Evolutionary conservation across 1,140 invertebrate species (phyloP).

Genomic region (Penaeus chinensis): DNA sequence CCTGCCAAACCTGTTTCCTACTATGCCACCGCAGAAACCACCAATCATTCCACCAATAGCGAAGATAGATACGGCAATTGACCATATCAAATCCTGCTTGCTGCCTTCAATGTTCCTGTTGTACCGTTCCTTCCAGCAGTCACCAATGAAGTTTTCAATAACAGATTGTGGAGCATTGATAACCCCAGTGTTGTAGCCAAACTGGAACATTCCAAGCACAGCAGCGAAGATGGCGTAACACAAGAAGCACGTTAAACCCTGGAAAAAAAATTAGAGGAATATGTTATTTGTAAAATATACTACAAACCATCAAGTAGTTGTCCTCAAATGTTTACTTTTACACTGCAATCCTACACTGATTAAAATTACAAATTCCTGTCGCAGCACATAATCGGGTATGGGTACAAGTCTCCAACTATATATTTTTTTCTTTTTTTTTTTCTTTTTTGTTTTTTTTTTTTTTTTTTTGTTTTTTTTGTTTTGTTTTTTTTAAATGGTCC

Average conservation of each 20-base stretch:
- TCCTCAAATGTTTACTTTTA: slow-evolving; percentile 24
- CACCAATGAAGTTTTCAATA: slow-evolving; percentile 93
- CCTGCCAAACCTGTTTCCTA: slow-evolving; percentile 91
- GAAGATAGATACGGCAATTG: slow-evolving; percentile 92
- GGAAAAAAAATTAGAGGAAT: slow-evolving; percentile 67
- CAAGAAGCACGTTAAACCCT: slow-evolving; percentile 91
- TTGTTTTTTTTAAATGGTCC: too few relatives aligned
- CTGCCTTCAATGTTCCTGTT: slow-evolving; percentile 74
- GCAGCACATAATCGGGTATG: slow-evolving; percentile 12
- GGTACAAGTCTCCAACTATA: too few relatives aligned
- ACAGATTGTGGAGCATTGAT: slow-evolving; percentile 91
- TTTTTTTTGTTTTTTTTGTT: too few relatives aligned
- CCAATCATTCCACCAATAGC: slow-evolving; percentile 96
- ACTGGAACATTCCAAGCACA: slow-evolving; percentile 97
- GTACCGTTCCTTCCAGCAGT: slow-evolving; percentile 81
- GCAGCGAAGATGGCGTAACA: slow-evolving; percentile 93
- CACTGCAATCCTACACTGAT: slow-evolving; percentile 14
- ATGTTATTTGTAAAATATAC: not conserved
- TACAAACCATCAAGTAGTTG: slow-evolving; percentile 11
- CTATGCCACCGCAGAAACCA: slow-evolving; percentile 88
- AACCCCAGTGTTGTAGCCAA: slow-evolving; percentile 98
- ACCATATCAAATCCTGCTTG: slow-evolving; percentile 80
- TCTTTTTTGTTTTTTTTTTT: too few relatives aligned
- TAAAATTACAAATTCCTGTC: slow-evolving; percentile 12
- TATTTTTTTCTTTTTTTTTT: too few relatives aligned